Evolutionary conservation across 2,888 invertebrate genomes (phyloP), one percentile per base, ranked within the genome.

Genomic region (Anticlea derivata): DNA sequence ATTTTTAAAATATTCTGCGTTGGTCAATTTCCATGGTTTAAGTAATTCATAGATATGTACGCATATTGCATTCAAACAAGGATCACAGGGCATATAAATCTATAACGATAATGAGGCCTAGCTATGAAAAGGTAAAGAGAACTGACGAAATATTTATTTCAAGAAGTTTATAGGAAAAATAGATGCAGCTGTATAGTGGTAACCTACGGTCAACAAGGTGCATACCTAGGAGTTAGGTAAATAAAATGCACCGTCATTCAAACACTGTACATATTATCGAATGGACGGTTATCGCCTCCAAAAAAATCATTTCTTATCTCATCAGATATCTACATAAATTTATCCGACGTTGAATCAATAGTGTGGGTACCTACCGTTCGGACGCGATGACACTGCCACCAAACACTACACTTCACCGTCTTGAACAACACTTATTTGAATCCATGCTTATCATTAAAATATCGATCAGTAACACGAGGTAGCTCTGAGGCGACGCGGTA

Each of bases 371-470:
- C 62, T 68, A 69, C 65, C 68, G 66, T 61, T 63, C 52, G 57
- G 38, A 61, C 61, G 61, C 35, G 46, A 35, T 12, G 58, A 54
- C 61, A 61, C 67, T 63, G 69, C 70, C 70, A 69, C 65, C 64
- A 67, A 60, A 56, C 77, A 81, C 73, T 58, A 68, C 66, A 70
- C 68, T 70, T 79, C 83, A 84, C 78, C 65, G 77, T 81, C 81
- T 83, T 82, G 77, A 77, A 80, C 71, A 77, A 78, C 81, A 86
- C 81, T 70, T 86, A 82, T 87, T 87, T 86, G 82, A 88, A 89
- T 85, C 80, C 89, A 86, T 89, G 86, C 86, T 89, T 89, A 86
- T 86, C 88, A 89, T 89, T 86, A 86, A 82, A 89, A 85, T 89
- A 90, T 90, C 87, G 89, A 90, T 89, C 87, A 86, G 86, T 85